Evolutionary conservation across 2,113 vertebrate species (phyloP).

Genomic region (Probosciger aterrimus): DNA sequence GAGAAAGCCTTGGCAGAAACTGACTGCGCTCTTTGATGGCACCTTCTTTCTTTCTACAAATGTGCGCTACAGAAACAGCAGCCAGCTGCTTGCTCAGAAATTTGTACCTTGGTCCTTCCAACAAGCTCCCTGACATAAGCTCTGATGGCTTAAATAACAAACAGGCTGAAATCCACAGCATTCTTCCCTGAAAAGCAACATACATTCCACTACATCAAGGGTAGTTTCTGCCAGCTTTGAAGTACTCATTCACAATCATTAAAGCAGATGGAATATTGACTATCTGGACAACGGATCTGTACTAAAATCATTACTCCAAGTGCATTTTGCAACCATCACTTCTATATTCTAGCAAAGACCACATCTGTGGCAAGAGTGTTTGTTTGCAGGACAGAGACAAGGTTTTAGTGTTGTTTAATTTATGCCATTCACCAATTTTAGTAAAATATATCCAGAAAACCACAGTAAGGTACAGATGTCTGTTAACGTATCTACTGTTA

Average conservation of each 20-base stretch:
- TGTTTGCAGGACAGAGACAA: not conserved
- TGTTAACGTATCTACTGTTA: not conserved
- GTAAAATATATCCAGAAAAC: not conserved
- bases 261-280: not conserved
- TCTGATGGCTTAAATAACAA: not conserved
- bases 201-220: not conserved
- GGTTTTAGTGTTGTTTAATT: not conserved
- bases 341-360: not conserved
- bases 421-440: not conserved
- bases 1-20: not conserved
- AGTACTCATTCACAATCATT: not conserved
- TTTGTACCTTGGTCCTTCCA: not conserved
- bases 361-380: not conserved
- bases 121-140: not conserved
- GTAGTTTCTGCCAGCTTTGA: not conserved
- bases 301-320: not conserved
- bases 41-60: not conserved
- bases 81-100: not conserved
- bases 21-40: not conserved
- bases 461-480: not conserved
- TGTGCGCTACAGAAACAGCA: not conserved
- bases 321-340: not conserved
- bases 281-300: not conserved
- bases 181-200: not conserved
- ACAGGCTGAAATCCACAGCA: not conserved